Evolutionary conservation across 2,797 vertebrate species (phyloP), one percentile per base, ranked within the genome.

Genomic region (Petrocephalus sullivani): DNA sequence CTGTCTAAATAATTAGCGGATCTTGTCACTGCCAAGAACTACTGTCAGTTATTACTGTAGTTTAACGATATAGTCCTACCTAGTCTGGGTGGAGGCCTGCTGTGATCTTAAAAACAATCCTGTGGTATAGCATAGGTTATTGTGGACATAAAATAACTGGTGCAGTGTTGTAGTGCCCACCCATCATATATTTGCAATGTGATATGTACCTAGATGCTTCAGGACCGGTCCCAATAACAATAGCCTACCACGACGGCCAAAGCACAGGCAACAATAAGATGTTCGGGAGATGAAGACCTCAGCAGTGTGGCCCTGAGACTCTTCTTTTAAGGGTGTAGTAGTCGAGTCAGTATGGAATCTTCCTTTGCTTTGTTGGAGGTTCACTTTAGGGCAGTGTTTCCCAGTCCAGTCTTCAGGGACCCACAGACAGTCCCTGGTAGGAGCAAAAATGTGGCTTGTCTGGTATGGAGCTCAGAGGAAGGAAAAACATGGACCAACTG

Each of bases 211-310:
- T 0, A 5, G 41, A 49, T 81, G 41, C 46, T 41, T 81, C 75
- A 81, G 75, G 19, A 21, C 41, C 41, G n/a, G 75, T 46, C 75
- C 75, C 28, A 75, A 75, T 41, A 75, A 75, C 67, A 75, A 41
- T 75, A 14, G 67, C 67, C 67, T 41, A 75, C 67, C 67, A 16
- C 2, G 67, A 75, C 16, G 16, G 67, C 67, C 67, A 75, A 75
- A 71, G 64, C 67, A 75, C 37, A 71, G 64, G 28, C 64, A 37
- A 71, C 64, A 85, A 51, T 75, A 60, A 85, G 60, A 88, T 88
- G 28, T 81, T 5, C 28, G 54, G 58, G 49, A 19, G 16, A 56
- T 21, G 61, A 71, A 53, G 41, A 28, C 16, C 58, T 67, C 21
- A 4, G 37, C n/a, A 60, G 54, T 28, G 58, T 85, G 23, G 82